These are phyloP conservation scores for Ichneumoninae sp. DNA, from an alignment of 2,888 invertebrate genomes.

Conservation along the genomic window DNA sequence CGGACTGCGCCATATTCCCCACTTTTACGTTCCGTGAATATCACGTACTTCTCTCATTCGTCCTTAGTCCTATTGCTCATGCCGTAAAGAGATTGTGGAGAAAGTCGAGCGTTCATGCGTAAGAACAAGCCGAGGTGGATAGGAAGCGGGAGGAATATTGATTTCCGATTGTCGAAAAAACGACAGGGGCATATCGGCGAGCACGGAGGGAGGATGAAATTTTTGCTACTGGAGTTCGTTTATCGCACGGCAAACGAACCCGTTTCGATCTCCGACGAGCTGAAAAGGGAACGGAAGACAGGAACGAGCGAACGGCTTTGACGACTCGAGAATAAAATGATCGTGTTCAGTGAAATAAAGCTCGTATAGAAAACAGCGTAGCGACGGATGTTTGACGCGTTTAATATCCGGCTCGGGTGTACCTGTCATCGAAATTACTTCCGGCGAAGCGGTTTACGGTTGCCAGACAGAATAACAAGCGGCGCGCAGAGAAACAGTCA, in stretches of 20 bases:
- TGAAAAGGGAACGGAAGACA: constrained; percentile 41
- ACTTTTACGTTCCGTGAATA: not conserved
- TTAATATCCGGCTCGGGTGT: constrained; percentile 50
- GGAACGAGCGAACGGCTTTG: constrained; percentile 65
- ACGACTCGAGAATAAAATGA: constrained; percentile 66
- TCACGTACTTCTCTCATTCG: constrained; percentile 1
- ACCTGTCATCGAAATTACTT: constrained; percentile 25
- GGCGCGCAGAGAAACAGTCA: not conserved
- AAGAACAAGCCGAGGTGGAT: not conserved
- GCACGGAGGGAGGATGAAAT: not conserved
- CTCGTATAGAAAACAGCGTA: constrained; percentile 23
- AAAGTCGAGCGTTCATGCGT: not conserved
- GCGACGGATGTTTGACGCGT: constrained; percentile 39
- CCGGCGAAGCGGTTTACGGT: constrained; percentile 21
- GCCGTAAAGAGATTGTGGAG: not conserved
- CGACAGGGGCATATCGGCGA: constrained; percentile 4
- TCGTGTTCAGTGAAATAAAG: constrained; percentile 27
- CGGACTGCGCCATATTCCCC: too few relatives aligned
- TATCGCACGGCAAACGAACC: constrained; percentile 13
- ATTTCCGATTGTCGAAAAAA: constrained; percentile 45
- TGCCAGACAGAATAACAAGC: constrained; percentile 28
- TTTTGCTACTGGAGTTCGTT: constrained; percentile 16
- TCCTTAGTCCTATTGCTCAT: not conserved
- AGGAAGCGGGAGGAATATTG: constrained; percentile 25
- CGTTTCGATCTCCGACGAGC: constrained; percentile 48